Evolutionary conservation across 2,888 invertebrate species (phyloP), one percentile per base, ranked within the genome.

Genomic region (Congeria kusceri): DNA sequence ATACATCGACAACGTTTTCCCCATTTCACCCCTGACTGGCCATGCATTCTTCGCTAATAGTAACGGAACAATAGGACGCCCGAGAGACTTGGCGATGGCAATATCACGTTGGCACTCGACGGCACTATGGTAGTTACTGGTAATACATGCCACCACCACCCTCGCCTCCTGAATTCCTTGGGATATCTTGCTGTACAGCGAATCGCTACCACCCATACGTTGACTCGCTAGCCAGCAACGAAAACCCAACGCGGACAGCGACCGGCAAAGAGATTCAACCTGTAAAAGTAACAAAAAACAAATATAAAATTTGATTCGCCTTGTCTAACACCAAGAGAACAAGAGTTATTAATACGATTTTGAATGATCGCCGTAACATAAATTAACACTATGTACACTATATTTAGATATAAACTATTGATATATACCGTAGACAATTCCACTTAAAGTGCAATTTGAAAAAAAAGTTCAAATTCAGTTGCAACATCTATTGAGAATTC

Each of bases 191-290:
- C 91, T 90, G 75, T 88, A 92, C 23, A 92, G 83, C 0, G 91
- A 91, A 75, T 92, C 92, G 46, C 92, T 92, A 1, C 92, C 92
- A 11, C 89, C 90, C 91, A 92, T 91, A 77, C 91, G 92, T 61
- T 87, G 83, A 25, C 91, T 91, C 68, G 92, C 92, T 83, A 92
- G 81, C 92, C 92, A 92, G 73, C 91, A 91, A 23, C 67, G 68
- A 44, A 85, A 88, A 7, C 91, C 91, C 7, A 88, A 61, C 20
- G 71, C 61, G 1, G 84, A 86, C 27, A 92, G 83, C n/a, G 81
- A 78, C 29, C 86, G 58, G 70, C 90, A 92, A 53, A 92, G 77
- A 15, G 77, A 74, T 61, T 79, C 79, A 13, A 87, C 82, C 78
- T 81, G 57, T 2, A 57, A 27, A 59, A n/a, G n/a, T n/a, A n/a